Conservation (phyloP, 2,888 invertebrate genomes). For the Callyntrura guangdongensis region DNA sequence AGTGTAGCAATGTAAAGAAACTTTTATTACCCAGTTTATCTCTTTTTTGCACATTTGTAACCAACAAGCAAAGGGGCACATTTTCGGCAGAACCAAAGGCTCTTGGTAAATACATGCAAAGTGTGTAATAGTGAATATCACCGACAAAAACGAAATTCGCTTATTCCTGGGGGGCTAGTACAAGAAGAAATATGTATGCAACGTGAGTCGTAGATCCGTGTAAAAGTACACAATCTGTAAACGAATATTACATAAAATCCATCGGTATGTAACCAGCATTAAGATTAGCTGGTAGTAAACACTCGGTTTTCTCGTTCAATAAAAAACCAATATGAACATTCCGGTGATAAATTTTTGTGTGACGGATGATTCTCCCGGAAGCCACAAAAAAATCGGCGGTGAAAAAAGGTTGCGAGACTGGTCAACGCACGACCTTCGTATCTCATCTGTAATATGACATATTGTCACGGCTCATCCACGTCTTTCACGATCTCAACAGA, state of each 20-base stretch:
- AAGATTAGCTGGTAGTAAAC: neutral
- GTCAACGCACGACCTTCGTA: constrained; percentile 59
- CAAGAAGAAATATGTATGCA: neutral
- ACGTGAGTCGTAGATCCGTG: neutral
- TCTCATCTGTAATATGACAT: neutral
- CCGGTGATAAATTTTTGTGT: constrained; percentile 27
- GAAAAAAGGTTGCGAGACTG: constrained; percentile 24
- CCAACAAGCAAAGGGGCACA: neutral
- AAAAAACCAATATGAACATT: neutral
- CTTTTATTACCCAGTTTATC: constrained; percentile 48
- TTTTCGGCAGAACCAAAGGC: constrained; percentile 2
- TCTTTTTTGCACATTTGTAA: constrained; percentile 23
- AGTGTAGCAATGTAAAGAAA: neutral
- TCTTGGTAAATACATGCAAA: neutral
- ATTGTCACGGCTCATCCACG: neutral
- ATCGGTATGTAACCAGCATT: neutral
- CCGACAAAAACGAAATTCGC: neutral
- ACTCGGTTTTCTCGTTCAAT: neutral
- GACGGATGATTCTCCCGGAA: constrained; percentile 50
- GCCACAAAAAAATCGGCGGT: constrained; percentile 18
- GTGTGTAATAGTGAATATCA: neutral
- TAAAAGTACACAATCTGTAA: neutral
- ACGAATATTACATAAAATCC: too few species aligned
- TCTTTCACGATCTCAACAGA: constrained; percentile 21
- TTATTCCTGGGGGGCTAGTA: neutral